Evolutionary conservation across 1,140 invertebrate genomes (phyloP).

Genomic region (Parapsyche elsis): DNA sequence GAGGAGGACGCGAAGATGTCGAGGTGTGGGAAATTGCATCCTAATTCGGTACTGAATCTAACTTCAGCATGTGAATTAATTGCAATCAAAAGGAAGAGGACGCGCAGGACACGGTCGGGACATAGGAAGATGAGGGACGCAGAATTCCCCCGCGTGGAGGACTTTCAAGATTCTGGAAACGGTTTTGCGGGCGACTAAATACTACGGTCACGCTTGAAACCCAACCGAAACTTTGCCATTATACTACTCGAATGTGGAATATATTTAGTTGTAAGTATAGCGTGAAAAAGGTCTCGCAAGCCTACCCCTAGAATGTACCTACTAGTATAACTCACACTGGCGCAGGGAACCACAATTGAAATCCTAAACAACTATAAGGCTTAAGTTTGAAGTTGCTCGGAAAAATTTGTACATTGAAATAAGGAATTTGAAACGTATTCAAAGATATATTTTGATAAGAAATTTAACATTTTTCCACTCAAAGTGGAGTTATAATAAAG

Average conservation of each 20-base stretch:
- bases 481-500: too few species aligned
- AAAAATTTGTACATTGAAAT: too few species aligned
- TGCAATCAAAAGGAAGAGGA: constrained; percentile 67
- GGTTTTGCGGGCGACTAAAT: constrained; percentile 22
- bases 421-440: too few species aligned
- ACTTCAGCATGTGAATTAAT: constrained; percentile 64
- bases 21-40: neutral
- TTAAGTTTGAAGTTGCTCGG: too few species aligned
- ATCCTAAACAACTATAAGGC: too few species aligned
- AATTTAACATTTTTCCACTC: too few species aligned
- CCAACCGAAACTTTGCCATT: constrained; percentile 15
- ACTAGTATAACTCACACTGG: too few species aligned
- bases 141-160: neutral
- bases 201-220: constrained; percentile 29
- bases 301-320: neutral
- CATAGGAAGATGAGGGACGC: neutral
- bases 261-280: neutral
- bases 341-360: too few species aligned
- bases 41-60: neutral
- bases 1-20: neutral
- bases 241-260: neutral
- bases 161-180: neutral
- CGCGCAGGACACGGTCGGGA: neutral
- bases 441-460: too few species aligned
- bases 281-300: neutral